These are phyloP conservation scores for Alcedo quadribrachys DNA, from an alignment of 2,797 vertebrate species.

Conservation along the genomic window DNA sequence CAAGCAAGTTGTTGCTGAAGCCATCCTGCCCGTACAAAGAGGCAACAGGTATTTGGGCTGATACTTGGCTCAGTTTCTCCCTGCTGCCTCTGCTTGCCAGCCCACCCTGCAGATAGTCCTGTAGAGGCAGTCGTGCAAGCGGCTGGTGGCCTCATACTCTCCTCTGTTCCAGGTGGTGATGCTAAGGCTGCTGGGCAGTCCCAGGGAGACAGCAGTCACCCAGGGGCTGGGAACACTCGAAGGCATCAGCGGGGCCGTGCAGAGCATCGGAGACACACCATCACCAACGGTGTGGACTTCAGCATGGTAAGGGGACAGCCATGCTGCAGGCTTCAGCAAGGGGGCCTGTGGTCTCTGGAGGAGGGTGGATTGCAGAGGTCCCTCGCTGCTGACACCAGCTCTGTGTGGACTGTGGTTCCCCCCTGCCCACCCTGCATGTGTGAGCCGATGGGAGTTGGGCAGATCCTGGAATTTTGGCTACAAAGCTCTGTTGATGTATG, in stretches of 20 bases:
- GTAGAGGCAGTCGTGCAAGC: neutral
- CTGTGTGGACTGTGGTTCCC: neutral
- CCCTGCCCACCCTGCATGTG: rapidly evolving
- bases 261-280: slow-evolving; percentile 91
- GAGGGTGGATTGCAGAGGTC: neutral
- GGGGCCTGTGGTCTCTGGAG: too few species aligned
- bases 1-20: neutral
- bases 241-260: slow-evolving; percentile 81
- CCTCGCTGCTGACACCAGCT: neutral
- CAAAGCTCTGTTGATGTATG: neutral
- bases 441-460: rapidly evolving
- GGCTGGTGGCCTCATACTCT: neutral
- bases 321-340: neutral
- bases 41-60: rapidly evolving
- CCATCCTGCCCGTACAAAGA: neutral
- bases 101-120: neutral
- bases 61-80: neutral
- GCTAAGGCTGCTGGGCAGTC: slow-evolving; percentile 78
- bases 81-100: neutral
- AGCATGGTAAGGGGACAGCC: slow-evolving; percentile 82
- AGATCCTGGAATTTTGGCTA: neutral
- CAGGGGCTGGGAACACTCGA: slow-evolving; percentile 71
- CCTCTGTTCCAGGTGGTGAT: slow-evolving; percentile 38
- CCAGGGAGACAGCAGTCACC: slow-evolving; percentile 77
- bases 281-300: slow-evolving; percentile 92